Percentiles rank a stretch among this genome's conserved stretches.
phyloP scores from a whole-genome alignment of 2,797 vertebrate genomes.

The Potorous gilbertii region DNA sequence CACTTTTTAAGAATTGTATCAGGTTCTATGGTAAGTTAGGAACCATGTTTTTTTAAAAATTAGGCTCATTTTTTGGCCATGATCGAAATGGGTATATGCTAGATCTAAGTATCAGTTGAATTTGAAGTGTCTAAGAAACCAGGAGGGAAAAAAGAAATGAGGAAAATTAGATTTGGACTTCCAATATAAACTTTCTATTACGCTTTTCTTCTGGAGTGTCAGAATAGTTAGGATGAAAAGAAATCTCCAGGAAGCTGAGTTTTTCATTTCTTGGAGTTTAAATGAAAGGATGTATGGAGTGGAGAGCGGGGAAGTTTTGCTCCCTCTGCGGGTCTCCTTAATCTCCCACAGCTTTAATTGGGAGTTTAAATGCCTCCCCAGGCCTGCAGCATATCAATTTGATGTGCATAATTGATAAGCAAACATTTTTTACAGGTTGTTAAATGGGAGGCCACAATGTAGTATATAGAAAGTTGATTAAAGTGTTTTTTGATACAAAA shows the following conservation, averaged over 20 bases:
- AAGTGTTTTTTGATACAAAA: slow-evolving; percentile 92
- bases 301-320: slow-evolving; percentile 21
- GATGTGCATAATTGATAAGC: slow-evolving; percentile 90
- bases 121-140: neutral
- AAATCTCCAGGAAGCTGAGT: slow-evolving; percentile 54
- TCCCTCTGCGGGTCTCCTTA: slow-evolving; percentile 72
- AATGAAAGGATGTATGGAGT: slow-evolving; percentile 33
- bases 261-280: slow-evolving; percentile 62
- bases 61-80: neutral
- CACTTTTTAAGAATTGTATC: slow-evolving; percentile 73
- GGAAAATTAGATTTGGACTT: neutral
- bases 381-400: slow-evolving; percentile 93
- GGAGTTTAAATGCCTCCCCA: slow-evolving; percentile 76
- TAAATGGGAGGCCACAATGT: slow-evolving; percentile 90
- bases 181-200: neutral
- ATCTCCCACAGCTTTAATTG: slow-evolving; percentile 79
- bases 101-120: neutral
- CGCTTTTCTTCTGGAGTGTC: slow-evolving; percentile 22
- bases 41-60: slow-evolving; percentile 58
- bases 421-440: slow-evolving; percentile 92
- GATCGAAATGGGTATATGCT: neutral
- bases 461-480: slow-evolving; percentile 93
- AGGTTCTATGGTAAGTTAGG: slow-evolving; percentile 53
- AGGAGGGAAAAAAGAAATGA: neutral
- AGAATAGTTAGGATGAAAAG: neutral